A percentile compares a stretch with the other conserved stretches of the same genome.
Conservation (phyloP, 1,140 invertebrate species). For the Yoshiicerus persimilis region DNA sequence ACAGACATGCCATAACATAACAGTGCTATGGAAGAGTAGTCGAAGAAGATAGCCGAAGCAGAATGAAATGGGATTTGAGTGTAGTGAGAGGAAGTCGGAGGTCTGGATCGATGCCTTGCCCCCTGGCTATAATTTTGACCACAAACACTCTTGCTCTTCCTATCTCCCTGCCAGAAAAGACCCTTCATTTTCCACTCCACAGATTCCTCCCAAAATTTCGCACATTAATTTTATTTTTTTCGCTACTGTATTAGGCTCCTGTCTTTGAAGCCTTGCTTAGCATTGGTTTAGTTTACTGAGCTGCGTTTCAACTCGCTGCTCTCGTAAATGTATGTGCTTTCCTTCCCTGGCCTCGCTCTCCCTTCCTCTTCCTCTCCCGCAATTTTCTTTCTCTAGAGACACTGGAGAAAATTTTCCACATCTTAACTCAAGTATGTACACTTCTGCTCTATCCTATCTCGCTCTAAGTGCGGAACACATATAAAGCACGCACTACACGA, state of each 20-base stretch:
- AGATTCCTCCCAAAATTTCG: constrained; percentile 31
- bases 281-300: neutral
- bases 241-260: neutral
- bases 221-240: constrained; percentile 42
- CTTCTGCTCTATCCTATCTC: neutral
- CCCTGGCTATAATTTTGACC: constrained; percentile 29
- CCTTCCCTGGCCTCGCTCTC: neutral
- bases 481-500: neutral
- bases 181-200: constrained; percentile 30
- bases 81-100: constrained; percentile 12
- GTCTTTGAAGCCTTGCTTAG: neutral
- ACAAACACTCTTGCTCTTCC: constrained; percentile 11
- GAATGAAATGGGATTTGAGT: neutral
- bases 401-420: neutral
- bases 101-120: constrained; percentile 15
- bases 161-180: constrained; percentile 2
- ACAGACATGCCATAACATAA: neutral
- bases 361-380: constrained; percentile 1
- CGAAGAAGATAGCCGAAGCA: neutral
- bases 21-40: neutral
- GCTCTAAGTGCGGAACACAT: neutral
- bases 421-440: neutral
- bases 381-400: neutral
- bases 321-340: neutral
- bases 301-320: neutral